These are phyloP conservation scores for Apoda limacodes DNA, from an alignment of 2,888 invertebrate species.

Conservation along the genomic window DNA sequence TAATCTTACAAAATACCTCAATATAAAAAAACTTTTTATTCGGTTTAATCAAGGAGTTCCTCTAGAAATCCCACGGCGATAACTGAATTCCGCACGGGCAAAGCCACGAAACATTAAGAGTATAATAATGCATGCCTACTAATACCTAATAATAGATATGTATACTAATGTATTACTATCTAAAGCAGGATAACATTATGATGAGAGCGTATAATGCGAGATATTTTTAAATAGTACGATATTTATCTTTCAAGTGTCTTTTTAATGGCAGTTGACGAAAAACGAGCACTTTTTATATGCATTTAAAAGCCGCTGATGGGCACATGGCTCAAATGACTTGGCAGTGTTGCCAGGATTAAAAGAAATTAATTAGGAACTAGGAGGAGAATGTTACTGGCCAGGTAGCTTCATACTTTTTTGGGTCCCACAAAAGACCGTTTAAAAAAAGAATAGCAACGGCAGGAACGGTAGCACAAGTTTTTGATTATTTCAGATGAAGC, in stretches of 20 bases:
- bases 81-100: too few relatives aligned
- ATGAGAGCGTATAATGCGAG: too few relatives aligned
- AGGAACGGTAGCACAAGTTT: conserved; percentile 59
- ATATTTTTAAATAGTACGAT: conserved; percentile 23
- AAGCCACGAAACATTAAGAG: too few relatives aligned
- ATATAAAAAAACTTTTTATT: too few relatives aligned
- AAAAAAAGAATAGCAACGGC: conserved; percentile 32
- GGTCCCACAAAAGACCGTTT: conserved; percentile 28
- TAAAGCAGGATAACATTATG: too few relatives aligned
- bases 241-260: conserved; percentile 58
- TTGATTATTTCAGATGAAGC: conserved; percentile 47
- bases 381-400: conserved; percentile 35
- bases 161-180: too few relatives aligned
- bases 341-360: conserved; percentile 49
- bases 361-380: conserved; percentile 56
- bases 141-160: too few relatives aligned
- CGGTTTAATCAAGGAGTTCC: too few relatives aligned
- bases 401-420: conserved; percentile 44
- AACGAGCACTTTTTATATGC: conserved; percentile 40
- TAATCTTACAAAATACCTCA: too few relatives aligned
- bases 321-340: conserved; percentile 52
- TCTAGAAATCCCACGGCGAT: too few relatives aligned
- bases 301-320: conserved; percentile 48
- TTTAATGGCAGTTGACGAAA: conserved; percentile 56
- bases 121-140: too few relatives aligned